These are phyloP conservation scores for Idris sp. DNA, from an alignment of 1,140 invertebrate species.

Conservation along the genomic window DNA sequence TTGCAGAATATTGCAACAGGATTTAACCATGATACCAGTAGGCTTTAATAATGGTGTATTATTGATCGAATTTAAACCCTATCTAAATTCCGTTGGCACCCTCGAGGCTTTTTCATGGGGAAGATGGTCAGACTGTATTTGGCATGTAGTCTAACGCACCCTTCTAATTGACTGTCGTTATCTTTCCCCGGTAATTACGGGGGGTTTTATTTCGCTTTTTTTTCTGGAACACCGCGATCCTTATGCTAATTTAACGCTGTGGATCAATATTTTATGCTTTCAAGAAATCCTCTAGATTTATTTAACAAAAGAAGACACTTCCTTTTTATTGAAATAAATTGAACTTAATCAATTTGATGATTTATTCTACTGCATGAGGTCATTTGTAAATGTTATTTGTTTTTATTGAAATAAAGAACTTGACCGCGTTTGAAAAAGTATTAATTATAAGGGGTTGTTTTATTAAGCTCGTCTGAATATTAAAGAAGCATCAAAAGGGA, in stretches of 20 bases:
- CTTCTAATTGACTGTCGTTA: slow-evolving; percentile 63
- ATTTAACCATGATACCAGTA: slow-evolving; percentile 64
- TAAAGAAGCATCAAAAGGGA: slow-evolving; percentile 68
- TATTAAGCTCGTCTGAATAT: slow-evolving; percentile 67
- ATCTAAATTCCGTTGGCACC: slow-evolving; percentile 68
- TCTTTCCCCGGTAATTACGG: slow-evolving; percentile 59
- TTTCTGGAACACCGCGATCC: slow-evolving; percentile 44
- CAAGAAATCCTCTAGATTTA: slow-evolving; percentile 3
- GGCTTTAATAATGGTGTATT: slow-evolving; percentile 72
- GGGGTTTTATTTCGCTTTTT: too few relatives aligned
- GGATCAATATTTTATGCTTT: slow-evolving; percentile 33
- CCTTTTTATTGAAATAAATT: too few relatives aligned
- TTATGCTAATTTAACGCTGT: slow-evolving; percentile 31
- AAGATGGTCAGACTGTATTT: slow-evolving; percentile 56
- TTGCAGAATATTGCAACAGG: slow-evolving; percentile 62
- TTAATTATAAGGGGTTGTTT: slow-evolving; percentile 69
- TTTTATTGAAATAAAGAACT: slow-evolving; percentile 43
- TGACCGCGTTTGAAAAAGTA: slow-evolving; percentile 49
- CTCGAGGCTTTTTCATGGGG: slow-evolving; percentile 43
- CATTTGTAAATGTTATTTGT: too few relatives aligned
- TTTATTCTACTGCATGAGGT: too few relatives aligned
- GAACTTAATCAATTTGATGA: too few relatives aligned
- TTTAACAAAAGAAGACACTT: too few relatives aligned
- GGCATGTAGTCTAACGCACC: slow-evolving; percentile 32
- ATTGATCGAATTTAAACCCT: slow-evolving; percentile 72